Base-by-base conservation (phyloP, 2,797 vertebrate genomes). In the Sebastes minor region DNA sequence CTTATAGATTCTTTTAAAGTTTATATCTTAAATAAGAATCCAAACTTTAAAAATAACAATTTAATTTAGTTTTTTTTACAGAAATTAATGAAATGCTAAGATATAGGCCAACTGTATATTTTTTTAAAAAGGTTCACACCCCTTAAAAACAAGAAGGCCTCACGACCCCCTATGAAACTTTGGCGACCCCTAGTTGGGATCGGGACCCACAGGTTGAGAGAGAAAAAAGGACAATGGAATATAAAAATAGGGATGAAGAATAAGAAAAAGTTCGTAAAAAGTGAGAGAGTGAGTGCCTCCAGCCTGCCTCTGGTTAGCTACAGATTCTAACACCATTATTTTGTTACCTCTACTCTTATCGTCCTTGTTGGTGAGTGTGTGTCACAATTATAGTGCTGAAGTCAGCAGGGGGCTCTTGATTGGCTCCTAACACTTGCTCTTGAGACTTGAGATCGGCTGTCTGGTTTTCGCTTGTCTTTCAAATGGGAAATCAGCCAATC, bases 351-450 rank as follows among this genome's bases (percentile, higher is more conserved):
- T 66, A 33, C 38, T n/a, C 42, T 10, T 23, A 27, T 66, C 2
- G 0, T 59, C 38, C 38, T 55, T 23, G 59, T 69, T 38, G 56
- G 16, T 25, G 32, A 30, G 23, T 13, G n/a, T 27, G 16, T 70
- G 64, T 75, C 16, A 42, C n/a, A 57, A 23, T 64, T 23, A 20
- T 5, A 59, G 25, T 33, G 66, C 71, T 74, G 61, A 65, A 65
- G 74, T 76, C 68, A 73, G 74, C 78, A 65, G 25, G 53, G 52
- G 14, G 3, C 56, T 71, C 62, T 49, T 42, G 63, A 60, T 28
- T 76, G 28, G 20, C 65, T 68, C 59, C 46, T 16, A 25, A 27
- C 78, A 13, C 55, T 42, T 5, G 57, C 57, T 69, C 63, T 27
- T 13, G 20, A 74, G 53, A 38, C 65, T 12, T n/a, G n/a, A 25